Evolutionary conservation across 2,888 invertebrate species (phyloP).

Genomic region (Calliopum simillimum): DNA sequence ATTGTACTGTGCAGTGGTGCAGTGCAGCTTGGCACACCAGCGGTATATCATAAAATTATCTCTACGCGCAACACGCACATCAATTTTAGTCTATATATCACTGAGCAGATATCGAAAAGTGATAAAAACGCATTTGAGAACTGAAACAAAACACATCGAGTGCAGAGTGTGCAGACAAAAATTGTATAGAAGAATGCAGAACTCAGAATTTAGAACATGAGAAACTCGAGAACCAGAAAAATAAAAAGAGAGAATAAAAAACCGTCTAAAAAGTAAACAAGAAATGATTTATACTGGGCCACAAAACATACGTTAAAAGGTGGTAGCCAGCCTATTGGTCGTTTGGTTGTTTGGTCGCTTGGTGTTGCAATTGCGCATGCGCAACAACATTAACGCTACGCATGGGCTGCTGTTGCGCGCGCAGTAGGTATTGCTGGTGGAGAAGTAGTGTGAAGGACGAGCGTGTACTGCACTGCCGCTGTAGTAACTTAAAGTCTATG

Average conservation of each 20-base stretch:
- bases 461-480: constrained; percentile 3
- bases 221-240: too few relatives aligned
- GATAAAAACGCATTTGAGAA: constrained; percentile 44
- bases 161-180: too few relatives aligned
- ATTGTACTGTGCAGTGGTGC: too few relatives aligned
- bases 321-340: neutral
- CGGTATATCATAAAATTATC: constrained; percentile 20
- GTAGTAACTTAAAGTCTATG: constrained; percentile 59
- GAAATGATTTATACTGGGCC: constrained; percentile 30
- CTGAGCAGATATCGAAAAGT: constrained; percentile 50
- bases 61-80: constrained; percentile 29
- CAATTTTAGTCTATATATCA: constrained; percentile 45
- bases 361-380: neutral
- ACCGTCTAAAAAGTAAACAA: constrained; percentile 13
- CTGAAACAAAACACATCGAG: neutral
- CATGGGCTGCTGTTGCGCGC: neutral
- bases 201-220: too few relatives aligned
- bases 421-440: too few relatives aligned
- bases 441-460: constrained; percentile 1
- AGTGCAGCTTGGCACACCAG: neutral
- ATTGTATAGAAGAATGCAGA: too few relatives aligned
- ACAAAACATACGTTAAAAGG: neutral
- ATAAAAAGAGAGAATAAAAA: neutral
- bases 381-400: neutral
- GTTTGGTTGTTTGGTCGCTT: too few relatives aligned